Conservation (phyloP, 2,113 vertebrate species). For the Excalfactoria chinensis region DNA sequence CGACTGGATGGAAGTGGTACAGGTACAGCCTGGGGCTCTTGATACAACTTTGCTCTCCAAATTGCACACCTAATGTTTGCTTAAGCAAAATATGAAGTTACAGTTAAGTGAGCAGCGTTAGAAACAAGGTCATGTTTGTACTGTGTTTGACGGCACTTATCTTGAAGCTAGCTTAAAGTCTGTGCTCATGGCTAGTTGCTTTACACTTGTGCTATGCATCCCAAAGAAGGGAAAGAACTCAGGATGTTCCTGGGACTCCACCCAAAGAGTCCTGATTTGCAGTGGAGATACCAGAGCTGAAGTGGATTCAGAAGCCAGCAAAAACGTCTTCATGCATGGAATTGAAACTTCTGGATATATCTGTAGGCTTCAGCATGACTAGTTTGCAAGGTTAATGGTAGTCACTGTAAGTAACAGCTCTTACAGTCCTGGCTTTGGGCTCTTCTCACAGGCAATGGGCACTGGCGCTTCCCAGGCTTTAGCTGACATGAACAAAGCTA, state of each 20-base stretch:
- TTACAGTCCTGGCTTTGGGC: neutral
- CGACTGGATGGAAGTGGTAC: slow-evolving; percentile 82
- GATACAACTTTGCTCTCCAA: neutral
- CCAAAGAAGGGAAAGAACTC: neutral
- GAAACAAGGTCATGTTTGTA: neutral
- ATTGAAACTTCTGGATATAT: neutral
- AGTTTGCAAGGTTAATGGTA: neutral
- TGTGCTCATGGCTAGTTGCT: neutral
- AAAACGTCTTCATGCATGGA: neutral
- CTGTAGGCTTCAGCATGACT: neutral
- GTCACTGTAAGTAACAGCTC: neutral
- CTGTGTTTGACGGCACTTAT: neutral
- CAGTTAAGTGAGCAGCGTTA: neutral
- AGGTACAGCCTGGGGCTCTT: slow-evolving; percentile 75
- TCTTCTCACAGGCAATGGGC: neutral
- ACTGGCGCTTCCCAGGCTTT: neutral
- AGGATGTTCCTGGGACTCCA: fast-evolving
- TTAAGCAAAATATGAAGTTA: neutral
- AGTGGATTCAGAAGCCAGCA: neutral
- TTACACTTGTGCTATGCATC: neutral
- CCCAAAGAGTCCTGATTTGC: neutral
- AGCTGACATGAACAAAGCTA: fast-evolving
- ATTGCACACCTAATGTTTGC: neutral
- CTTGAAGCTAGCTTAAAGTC: neutral
- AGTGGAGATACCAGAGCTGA: neutral